phyloP scores from a whole-genome alignment of 2,113 vertebrate genomes.

The Miniopterus natalensis region DNA sequence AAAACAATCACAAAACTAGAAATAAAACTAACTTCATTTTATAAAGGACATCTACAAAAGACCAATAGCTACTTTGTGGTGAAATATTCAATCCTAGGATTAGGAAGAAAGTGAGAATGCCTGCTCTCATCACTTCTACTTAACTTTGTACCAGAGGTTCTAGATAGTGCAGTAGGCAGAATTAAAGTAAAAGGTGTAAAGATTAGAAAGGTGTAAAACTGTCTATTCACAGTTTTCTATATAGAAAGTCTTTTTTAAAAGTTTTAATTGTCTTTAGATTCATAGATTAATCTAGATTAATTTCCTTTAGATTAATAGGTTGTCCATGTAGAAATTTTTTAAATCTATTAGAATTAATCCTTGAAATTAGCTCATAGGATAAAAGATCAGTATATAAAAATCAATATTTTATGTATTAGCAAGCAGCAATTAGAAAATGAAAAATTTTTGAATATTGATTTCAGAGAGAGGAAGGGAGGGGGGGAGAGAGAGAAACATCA shows the following conservation, averaged over 20 bases:
- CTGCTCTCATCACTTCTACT: not conserved
- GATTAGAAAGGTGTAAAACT: not conserved
- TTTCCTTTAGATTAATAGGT: not conserved
- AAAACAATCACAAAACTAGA: conserved; percentile 18
- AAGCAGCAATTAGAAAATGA: conserved; percentile 14
- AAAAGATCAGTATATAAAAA: conserved; percentile 29
- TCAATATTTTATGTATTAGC: not conserved
- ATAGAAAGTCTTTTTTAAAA: conserved; percentile 30
- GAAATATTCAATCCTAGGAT: not conserved
- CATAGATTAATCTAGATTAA: not conserved
- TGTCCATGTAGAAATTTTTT: not conserved
- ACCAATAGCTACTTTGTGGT: not conserved
- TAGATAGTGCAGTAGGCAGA: not conserved
- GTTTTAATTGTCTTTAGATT: not conserved
- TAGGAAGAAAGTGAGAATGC: not conserved
- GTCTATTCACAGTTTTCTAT: not conserved
- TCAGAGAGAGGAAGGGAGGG: too few relatives aligned
- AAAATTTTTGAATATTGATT: too few relatives aligned
- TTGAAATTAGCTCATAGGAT: conserved; percentile 3
- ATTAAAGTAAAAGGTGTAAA: not conserved
- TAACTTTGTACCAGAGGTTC: not conserved
- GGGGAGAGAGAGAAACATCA: too few relatives aligned
- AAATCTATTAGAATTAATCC: conserved; percentile 8
- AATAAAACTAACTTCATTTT: not conserved
- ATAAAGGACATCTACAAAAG: not conserved